Percentiles rank a stretch among this genome's conserved stretches.
These are phyloP conservation scores for Pristionchus pacificus DNA, from an alignment of 1,140 invertebrate species.

Conservation along the genomic window DNA sequence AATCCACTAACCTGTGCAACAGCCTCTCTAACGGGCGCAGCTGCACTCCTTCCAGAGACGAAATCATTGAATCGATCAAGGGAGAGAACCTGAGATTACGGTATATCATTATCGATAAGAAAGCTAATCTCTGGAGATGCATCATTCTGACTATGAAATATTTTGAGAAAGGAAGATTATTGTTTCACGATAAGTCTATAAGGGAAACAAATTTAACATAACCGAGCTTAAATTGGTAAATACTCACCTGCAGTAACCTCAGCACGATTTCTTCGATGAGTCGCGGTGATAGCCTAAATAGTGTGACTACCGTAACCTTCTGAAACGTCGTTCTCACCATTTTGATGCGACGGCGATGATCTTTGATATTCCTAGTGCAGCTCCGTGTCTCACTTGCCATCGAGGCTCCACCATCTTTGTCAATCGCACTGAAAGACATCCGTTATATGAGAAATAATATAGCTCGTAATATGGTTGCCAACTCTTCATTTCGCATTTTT, in stretches of 20 bases:
- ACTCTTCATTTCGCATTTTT: background rate
- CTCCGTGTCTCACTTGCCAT: slow-evolving; percentile 25
- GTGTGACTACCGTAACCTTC: background rate
- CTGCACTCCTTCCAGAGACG: slow-evolving; percentile 17
- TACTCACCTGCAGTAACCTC: slow-evolving; percentile 1
- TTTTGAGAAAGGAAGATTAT: background rate
- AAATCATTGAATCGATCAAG: slow-evolving; percentile 27
- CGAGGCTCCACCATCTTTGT: slow-evolving; percentile 2
- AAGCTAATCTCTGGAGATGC: no score
- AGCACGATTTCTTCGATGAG: slow-evolving; percentile 13
- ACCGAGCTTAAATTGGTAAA: background rate
- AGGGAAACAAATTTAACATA: background rate
- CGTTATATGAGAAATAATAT: background rate
- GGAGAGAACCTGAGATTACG: slow-evolving; percentile 8
- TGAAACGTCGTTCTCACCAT: background rate
- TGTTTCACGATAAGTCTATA: no score
- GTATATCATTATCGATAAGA: no score
- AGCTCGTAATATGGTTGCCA: background rate
- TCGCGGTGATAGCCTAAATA: slow-evolving; percentile 18
- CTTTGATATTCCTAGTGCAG: slow-evolving; percentile 14
- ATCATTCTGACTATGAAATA: background rate
- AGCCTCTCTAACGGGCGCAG: slow-evolving; percentile 25
- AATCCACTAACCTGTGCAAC: slow-evolving; percentile 16
- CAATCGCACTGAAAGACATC: background rate
- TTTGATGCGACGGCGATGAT: slow-evolving; percentile 2